phyloP scores from a whole-genome alignment of 2,888 invertebrate species.

The Rotaria macrura region DNA sequence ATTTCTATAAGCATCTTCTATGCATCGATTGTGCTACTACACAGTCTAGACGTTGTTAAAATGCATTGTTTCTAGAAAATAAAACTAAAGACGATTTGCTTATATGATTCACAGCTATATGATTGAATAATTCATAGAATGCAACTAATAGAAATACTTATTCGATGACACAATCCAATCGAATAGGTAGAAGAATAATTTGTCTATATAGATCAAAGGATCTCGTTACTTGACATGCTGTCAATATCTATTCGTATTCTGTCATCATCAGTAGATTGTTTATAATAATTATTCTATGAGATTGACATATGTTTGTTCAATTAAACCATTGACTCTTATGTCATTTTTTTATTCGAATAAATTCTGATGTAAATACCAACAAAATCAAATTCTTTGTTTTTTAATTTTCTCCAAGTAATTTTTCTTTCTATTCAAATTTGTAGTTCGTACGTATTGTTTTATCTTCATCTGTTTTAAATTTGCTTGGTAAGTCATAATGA shows the following conservation, averaged over 20 bases:
- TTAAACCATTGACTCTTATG: neutral
- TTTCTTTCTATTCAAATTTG: neutral
- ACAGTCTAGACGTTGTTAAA: neutral
- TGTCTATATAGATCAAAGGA: neutral
- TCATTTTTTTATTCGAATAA: neutral
- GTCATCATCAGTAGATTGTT: neutral
- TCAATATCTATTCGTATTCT: neutral
- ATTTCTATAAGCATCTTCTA: neutral
- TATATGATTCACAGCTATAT: neutral
- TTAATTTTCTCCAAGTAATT: too few species aligned
- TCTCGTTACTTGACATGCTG: neutral
- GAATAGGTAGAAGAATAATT: neutral
- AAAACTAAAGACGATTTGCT: neutral
- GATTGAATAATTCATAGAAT: neutral
- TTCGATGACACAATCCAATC: neutral
- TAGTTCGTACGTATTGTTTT: neutral
- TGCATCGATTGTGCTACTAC: neutral
- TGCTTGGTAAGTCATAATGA: neutral
- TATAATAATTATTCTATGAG: neutral
- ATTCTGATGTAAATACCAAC: neutral
- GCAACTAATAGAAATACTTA: neutral
- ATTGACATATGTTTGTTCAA: neutral
- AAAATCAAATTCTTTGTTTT: neutral
- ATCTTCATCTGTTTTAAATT: too few species aligned
- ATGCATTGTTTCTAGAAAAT: neutral